Conservation (phyloP, 1,140 invertebrate species). For the Heliothis virescens region DNA sequence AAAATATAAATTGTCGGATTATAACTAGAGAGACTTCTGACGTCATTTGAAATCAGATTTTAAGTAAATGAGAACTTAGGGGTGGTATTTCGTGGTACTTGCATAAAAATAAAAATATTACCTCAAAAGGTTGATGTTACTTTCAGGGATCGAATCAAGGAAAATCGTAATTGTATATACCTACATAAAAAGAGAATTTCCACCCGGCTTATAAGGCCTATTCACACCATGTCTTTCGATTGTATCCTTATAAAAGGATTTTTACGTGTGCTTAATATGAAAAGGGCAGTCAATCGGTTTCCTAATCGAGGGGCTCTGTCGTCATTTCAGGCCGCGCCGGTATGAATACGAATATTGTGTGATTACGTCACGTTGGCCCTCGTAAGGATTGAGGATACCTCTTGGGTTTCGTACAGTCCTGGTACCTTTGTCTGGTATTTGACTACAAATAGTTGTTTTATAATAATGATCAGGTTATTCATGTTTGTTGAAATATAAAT, state of each 20-base stretch:
- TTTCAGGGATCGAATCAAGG: too few relatives aligned
- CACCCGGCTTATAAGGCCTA: neutral
- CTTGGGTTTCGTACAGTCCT: constrained; percentile 17
- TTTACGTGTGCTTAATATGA: constrained; percentile 45
- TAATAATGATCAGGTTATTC: too few relatives aligned
- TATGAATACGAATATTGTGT: constrained; percentile 48
- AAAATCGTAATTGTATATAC: neutral
- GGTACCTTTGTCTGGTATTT: neutral
- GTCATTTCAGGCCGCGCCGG: constrained; percentile 42
- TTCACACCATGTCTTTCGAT: constrained; percentile 33
- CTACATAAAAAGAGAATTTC: neutral
- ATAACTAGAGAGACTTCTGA: constrained; percentile 33
- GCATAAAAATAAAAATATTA: too few relatives aligned
- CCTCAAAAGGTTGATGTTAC: too few relatives aligned
- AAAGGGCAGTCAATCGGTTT: constrained; percentile 40
- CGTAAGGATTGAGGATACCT: constrained; percentile 24
- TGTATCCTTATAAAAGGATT: constrained; percentile 39
- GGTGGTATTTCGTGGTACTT: neutral
- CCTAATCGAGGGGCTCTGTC: constrained; percentile 45
- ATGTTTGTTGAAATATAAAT: too few relatives aligned
- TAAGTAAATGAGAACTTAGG: neutral
- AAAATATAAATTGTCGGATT: constrained; percentile 45
- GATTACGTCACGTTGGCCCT: constrained; percentile 36
- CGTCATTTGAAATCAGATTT: constrained; percentile 13
- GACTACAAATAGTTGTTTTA: too few relatives aligned